Conservation (phyloP, 2,797 vertebrate genomes). For the Meriones psammophilus region DNA sequence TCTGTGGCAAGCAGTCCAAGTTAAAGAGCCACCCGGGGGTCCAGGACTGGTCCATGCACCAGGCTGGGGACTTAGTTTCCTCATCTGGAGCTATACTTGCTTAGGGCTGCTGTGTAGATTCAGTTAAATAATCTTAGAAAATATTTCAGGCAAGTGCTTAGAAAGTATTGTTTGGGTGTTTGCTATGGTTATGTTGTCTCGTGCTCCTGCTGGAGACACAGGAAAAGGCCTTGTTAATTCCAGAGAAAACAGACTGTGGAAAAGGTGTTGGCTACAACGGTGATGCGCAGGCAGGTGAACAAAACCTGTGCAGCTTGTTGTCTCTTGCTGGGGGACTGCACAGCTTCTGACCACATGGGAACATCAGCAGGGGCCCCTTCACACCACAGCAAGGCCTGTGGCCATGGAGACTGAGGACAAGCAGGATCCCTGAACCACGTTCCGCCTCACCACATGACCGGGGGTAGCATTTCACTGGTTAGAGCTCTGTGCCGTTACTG, state of each 20-base stretch:
- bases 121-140: constrained; percentile 37
- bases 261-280: background rate
- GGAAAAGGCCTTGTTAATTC: background rate
- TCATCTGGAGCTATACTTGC: background rate
- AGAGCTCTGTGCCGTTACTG: background rate
- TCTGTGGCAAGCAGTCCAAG: background rate
- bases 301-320: background rate
- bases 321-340: background rate
- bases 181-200: background rate
- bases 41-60: background rate
- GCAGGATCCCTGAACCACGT: background rate
- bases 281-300: background rate
- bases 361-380: background rate
- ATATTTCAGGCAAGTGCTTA: background rate
- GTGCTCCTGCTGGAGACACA: background rate
- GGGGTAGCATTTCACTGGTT: background rate
- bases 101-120: background rate
- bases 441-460: background rate
- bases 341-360: background rate
- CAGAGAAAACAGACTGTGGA: constrained; percentile 5
- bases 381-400: background rate
- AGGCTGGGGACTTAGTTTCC: background rate
- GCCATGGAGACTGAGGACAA: background rate
- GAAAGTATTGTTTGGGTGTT: background rate
- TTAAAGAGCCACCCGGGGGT: background rate